A percentile compares a stretch with the other conserved stretches of the same genome.
Conservation (phyloP, 2,113 vertebrate species). For the Centropristis striata region DNA sequence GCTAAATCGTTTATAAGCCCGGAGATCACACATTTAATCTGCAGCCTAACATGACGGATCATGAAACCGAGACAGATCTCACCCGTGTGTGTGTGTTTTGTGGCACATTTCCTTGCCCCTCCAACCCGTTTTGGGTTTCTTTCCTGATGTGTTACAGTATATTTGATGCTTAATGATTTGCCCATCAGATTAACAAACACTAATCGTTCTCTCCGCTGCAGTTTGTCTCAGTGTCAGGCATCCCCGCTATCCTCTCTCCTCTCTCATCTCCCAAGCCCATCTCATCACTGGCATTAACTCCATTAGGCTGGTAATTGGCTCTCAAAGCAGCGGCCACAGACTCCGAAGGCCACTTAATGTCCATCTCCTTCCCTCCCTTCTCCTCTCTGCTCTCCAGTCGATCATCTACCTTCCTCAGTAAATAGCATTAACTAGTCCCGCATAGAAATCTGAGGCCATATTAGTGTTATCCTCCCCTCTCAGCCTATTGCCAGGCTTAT, state of each 20-base stretch:
- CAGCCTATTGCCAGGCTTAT: constrained; percentile 83
- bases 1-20: constrained; percentile 83
- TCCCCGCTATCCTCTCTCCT: constrained; percentile 42
- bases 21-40: constrained; percentile 84
- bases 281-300: constrained; percentile 85
- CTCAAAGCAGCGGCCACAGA: constrained; percentile 72
- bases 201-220: constrained; percentile 67
- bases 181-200: constrained; percentile 80
- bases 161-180: constrained; percentile 76
- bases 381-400: constrained; percentile 71
- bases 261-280: constrained; percentile 74
- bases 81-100: constrained; percentile 20
- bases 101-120: constrained; percentile 38
- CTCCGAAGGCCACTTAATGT: constrained; percentile 78
- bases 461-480: constrained; percentile 86
- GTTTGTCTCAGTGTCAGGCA: constrained; percentile 71
- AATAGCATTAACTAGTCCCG: constrained; percentile 84
- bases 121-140: constrained; percentile 38
- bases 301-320: constrained; percentile 85
- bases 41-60: constrained; percentile 76
- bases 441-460: constrained; percentile 84
- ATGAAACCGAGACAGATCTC: constrained; percentile 67
- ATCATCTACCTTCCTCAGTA: constrained; percentile 84
- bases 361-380: constrained; percentile 71
- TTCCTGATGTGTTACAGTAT: constrained; percentile 45